A percentile compares a stretch with the other conserved stretches of the same genome.
Conservation (phyloP, 2,113 vertebrate species). For the Ceuthmochares aereus region DNA sequence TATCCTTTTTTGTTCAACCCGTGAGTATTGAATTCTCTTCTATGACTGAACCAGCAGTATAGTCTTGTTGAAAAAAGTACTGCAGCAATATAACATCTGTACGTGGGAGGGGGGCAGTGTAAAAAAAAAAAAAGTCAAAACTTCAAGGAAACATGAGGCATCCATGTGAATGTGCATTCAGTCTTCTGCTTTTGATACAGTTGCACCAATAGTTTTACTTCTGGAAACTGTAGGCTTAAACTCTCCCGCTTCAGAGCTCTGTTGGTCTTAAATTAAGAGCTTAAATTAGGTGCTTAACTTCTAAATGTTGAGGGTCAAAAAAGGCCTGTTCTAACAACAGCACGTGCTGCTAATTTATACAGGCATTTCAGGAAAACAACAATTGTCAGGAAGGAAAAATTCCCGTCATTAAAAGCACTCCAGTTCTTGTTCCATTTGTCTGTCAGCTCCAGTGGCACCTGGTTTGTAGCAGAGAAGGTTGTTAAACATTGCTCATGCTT, state of each 20-base stretch:
- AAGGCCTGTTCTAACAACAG: not conserved
- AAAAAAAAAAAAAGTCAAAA: not conserved
- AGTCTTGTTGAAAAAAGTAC: not conserved
- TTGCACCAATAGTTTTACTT: not conserved
- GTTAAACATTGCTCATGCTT: not conserved
- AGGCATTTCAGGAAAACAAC: not conserved
- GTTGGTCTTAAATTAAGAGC: not conserved
- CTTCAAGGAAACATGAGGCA: not conserved
- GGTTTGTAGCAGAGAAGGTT: not conserved
- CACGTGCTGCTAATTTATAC: not conserved
- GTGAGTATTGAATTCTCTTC: not conserved
- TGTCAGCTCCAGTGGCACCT: not conserved
- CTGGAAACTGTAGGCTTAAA: not conserved
- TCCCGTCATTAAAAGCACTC: not conserved
- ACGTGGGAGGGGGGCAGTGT: not conserved
- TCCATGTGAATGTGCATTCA: not conserved
- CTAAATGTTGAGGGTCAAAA: not conserved
- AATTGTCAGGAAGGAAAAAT: not conserved
- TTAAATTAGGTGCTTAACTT: constrained; percentile 27
- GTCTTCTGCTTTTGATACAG: not conserved
- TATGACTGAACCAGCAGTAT: not conserved
- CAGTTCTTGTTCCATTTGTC: not conserved
- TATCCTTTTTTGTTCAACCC: not conserved
- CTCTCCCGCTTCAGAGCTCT: not conserved
- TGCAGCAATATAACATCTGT: not conserved